A percentile compares a stretch with the other conserved stretches of the same genome.
phyloP scores from a whole-genome alignment of 1,140 invertebrate species.

The Drosophila nikananu region DNA sequence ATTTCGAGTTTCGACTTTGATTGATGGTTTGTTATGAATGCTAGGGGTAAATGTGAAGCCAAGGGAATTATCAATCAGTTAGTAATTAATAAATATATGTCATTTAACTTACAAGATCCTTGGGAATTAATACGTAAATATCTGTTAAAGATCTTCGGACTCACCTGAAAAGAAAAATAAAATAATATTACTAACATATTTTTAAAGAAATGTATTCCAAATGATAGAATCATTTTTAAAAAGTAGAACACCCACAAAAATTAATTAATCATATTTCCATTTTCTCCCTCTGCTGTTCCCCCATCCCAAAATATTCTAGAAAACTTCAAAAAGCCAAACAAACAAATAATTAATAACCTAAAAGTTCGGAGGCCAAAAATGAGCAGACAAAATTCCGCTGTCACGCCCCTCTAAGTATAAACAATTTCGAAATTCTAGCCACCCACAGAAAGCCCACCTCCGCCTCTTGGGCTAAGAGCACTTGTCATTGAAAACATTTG shows the following conservation, averaged over 20 bases:
- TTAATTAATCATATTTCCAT: constrained; percentile 16
- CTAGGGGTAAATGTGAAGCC: not conserved
- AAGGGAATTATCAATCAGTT: constrained; percentile 1
- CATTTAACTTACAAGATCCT: not conserved
- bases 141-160: not conserved
- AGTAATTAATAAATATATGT: not conserved
- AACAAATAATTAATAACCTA: constrained; percentile 46
- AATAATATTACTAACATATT: not conserved
- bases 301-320: not conserved
- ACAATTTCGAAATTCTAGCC: constrained; percentile 40
- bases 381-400: constrained; percentile 8
- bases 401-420: constrained; percentile 50
- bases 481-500: constrained; percentile 77
- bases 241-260: not conserved
- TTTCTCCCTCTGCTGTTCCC: not conserved
- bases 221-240: not conserved
- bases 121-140: not conserved
- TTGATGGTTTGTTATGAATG: constrained; percentile 48
- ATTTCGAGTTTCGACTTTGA: constrained; percentile 55
- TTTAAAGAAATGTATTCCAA: not conserved
- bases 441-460: constrained; percentile 4
- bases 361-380: constrained; percentile 28
- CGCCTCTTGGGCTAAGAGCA: constrained; percentile 42
- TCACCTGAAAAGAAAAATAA: not conserved
- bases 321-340: constrained; percentile 36